phyloP scores from a whole-genome alignment of 2,113 vertebrate genomes.

The Ciconia boyciana region DNA sequence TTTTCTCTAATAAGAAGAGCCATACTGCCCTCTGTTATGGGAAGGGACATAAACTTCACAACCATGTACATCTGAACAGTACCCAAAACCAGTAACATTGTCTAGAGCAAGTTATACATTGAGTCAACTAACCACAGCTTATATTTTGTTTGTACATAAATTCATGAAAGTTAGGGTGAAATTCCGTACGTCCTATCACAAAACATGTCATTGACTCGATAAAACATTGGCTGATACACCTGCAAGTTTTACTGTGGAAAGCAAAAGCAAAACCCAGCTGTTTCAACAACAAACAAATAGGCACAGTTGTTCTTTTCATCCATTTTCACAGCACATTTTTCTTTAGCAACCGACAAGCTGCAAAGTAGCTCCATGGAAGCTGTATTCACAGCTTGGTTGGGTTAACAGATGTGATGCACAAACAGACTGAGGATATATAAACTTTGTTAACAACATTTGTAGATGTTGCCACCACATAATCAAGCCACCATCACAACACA shows the following conservation, averaged over 20 bases:
- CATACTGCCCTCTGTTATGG: not conserved
- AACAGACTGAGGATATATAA: fast-evolving
- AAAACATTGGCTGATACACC: not conserved
- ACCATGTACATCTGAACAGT: not conserved
- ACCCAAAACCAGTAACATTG: not conserved
- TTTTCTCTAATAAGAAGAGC: not conserved
- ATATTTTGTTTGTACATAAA: not conserved
- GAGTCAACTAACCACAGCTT: not conserved
- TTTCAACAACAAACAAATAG: not conserved
- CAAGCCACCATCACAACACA: not conserved
- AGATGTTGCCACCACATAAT: not conserved
- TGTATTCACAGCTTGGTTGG: not conserved
- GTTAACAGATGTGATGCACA: not conserved
- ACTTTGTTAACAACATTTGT: not conserved
- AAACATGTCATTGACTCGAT: not conserved
- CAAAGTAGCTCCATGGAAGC: not conserved
- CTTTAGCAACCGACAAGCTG: not conserved
- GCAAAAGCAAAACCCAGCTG: not conserved
- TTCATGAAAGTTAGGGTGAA: not conserved
- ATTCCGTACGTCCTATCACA: fast-evolving
- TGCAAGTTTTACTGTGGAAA: not conserved
- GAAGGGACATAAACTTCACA: not conserved
- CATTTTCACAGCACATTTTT: not conserved
- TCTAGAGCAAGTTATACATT: not conserved
- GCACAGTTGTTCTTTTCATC: not conserved